Evolutionary conservation across 2,888 invertebrate species (phyloP).

Genomic region (Muscina levida): DNA sequence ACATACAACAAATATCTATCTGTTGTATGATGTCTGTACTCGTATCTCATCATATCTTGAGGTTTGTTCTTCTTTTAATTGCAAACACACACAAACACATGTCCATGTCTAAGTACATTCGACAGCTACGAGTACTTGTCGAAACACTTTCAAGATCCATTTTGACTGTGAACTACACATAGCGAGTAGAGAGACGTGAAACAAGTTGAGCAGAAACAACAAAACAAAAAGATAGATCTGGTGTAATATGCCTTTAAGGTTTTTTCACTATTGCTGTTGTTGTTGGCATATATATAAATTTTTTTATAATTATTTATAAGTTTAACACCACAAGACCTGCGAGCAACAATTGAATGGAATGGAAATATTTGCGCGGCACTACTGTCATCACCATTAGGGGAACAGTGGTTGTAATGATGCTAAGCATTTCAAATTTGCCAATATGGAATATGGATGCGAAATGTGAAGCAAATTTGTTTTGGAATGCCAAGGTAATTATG

Average conservation of each 20-base stretch:
- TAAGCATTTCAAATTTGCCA: too few species aligned
- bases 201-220: conserved; percentile 2
- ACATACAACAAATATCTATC: too few species aligned
- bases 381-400: background rate
- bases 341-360: conserved; percentile 25
- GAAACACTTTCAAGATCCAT: conserved; percentile 2
- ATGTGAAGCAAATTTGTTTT: too few species aligned
- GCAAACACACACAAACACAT: conserved; percentile 22
- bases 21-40: too few species aligned
- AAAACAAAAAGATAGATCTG: background rate
- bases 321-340: background rate
- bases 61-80: conserved; percentile 66
- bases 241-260: conserved; percentile 18
- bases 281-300: background rate
- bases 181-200: background rate
- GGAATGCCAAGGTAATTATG: too few species aligned
- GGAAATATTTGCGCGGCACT: background rate
- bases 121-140: background rate
- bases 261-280: background rate
- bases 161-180: background rate
- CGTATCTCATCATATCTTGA: conserved; percentile 57
- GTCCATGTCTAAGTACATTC: background rate
- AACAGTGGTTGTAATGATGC: too few species aligned
- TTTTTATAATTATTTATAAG: conserved; percentile 28
- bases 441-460: too few species aligned